phyloP scores from a whole-genome alignment of 2,797 vertebrate genomes.

The Orestias chungarensis region DNA sequence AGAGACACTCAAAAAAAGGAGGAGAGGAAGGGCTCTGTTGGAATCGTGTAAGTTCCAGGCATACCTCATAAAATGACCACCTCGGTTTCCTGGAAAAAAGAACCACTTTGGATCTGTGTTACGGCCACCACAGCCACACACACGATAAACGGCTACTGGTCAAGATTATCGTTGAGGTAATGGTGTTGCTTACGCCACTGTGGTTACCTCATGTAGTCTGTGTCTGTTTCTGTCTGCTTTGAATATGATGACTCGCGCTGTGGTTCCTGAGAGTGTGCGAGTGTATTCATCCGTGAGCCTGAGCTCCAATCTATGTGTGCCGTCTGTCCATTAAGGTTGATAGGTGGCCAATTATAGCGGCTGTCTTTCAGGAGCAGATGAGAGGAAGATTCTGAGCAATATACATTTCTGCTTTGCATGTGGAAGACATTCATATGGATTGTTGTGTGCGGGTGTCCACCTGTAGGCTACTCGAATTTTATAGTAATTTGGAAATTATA shows the following conservation, averaged over 20 bases:
- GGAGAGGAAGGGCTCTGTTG: slow-evolving; percentile 30
- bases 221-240: slow-evolving; percentile 69
- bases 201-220: slow-evolving; percentile 59
- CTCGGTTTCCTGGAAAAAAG: slow-evolving; percentile 54
- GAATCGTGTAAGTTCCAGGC: slow-evolving; percentile 59
- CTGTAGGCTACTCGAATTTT: slow-evolving; percentile 8
- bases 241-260: slow-evolving; percentile 57
- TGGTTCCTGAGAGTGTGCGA: slow-evolving; percentile 53
- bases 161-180: slow-evolving; percentile 60
- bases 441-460: slow-evolving; percentile 34
- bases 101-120: slow-evolving; percentile 27
- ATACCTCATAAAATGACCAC: slow-evolving; percentile 54
- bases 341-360: slow-evolving; percentile 56
- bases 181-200: slow-evolving; percentile 56
- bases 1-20: slow-evolving; percentile 38
- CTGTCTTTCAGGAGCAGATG: slow-evolving; percentile 53
- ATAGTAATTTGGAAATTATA: not conserved
- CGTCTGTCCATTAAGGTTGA: slow-evolving; percentile 51
- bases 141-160: slow-evolving; percentile 40
- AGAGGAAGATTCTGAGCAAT: slow-evolving; percentile 29
- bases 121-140: slow-evolving; percentile 14
- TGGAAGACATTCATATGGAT: not conserved
- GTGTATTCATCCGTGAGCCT: slow-evolving; percentile 10
- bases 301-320: slow-evolving; percentile 26
- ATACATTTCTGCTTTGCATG: slow-evolving; percentile 55